phyloP scores from a whole-genome alignment of 2,888 invertebrate species.

The Dasypolia templi region DNA sequence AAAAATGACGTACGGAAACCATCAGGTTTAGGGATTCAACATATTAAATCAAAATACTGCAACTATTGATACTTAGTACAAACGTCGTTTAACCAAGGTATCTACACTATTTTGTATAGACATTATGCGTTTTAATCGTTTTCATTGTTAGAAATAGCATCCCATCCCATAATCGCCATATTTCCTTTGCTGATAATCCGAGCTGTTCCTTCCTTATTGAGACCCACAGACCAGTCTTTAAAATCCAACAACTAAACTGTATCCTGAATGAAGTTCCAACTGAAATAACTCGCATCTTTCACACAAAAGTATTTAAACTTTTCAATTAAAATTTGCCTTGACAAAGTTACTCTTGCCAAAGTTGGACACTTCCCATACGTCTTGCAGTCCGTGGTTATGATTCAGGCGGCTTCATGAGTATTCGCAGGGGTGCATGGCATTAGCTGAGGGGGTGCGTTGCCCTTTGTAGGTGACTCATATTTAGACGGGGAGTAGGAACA shows the following conservation, averaged over 20 bases:
- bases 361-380: conserved; percentile 60
- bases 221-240: background rate
- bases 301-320: conserved; percentile 44
- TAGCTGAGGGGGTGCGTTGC: conserved; percentile 69
- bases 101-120: background rate
- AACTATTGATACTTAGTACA: background rate
- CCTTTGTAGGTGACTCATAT: conserved; percentile 72
- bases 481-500: conserved; percentile 24
- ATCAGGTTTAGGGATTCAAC: too few relatives aligned
- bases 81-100: background rate
- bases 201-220: background rate
- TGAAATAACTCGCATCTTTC: conserved; percentile 21
- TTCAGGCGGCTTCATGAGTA: conserved; percentile 62
- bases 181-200: background rate
- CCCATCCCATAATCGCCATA: background rate
- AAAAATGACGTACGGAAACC: too few relatives aligned
- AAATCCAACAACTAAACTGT: background rate
- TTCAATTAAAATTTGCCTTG: conserved; percentile 58
- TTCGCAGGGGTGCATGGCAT: conserved; percentile 69
- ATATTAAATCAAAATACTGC: too few relatives aligned
- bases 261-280: background rate
- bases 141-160: background rate
- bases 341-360: conserved; percentile 43
- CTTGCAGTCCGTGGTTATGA: conserved; percentile 64
- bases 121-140: background rate